Evolutionary conservation across 2,797 vertebrate species (phyloP).

Genomic region (Arnoldichthys spilopterus): DNA sequence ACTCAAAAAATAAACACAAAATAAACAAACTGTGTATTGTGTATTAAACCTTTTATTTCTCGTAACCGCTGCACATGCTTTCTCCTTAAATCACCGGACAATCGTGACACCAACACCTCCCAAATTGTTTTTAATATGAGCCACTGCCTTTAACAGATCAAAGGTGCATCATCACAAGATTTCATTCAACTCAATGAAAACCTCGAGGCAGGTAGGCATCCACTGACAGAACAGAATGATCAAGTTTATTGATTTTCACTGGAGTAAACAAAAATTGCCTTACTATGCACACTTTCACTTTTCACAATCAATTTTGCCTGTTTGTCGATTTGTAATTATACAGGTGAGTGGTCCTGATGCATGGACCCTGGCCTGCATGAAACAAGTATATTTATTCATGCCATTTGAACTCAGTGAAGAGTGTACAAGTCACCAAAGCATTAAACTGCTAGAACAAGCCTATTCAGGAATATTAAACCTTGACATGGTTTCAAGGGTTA

Average conservation of each 20-base stretch:
- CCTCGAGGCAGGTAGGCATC: background rate
- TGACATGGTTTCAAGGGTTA: conserved; percentile 5
- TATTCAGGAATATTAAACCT: conserved; percentile 28
- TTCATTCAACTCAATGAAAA: background rate
- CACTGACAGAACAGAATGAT: background rate
- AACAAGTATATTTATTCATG: background rate
- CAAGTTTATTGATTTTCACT: background rate
- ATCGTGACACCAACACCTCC: background rate
- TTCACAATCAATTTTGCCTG: conserved; percentile 6
- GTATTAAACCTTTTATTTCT: too few species aligned
- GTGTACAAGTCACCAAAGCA: conserved; percentile 4
- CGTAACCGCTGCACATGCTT: too few species aligned
- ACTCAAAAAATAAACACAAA: too few species aligned
- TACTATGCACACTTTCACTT: conserved; percentile 2
- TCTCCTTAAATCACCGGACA: too few species aligned
- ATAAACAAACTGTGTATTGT: too few species aligned
- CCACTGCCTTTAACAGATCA: background rate
- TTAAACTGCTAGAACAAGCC: background rate
- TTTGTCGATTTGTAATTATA: conserved; percentile 39
- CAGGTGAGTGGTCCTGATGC: conserved; percentile 17
- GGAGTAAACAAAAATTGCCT: conserved; percentile 6
- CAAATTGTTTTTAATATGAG: background rate
- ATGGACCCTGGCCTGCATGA: background rate
- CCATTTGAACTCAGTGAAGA: conserved; percentile 3
- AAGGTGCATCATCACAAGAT: background rate